Base-by-base conservation (phyloP, 2,888 invertebrate genomes). In the Zhuqinia jingwanae region DNA sequence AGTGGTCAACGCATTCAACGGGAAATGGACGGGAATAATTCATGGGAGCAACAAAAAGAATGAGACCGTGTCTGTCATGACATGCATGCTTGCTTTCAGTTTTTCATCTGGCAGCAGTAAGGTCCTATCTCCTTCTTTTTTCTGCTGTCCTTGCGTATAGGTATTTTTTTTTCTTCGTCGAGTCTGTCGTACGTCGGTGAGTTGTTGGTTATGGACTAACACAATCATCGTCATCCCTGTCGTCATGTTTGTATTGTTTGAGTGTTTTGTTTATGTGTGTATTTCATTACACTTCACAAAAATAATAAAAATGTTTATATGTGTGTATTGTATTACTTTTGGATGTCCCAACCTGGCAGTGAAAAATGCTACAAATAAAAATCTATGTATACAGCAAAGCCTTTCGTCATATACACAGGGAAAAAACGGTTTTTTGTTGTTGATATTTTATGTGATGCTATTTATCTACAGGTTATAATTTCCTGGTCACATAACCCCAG, bases 1-100 rank as follows among this genome's bases (percentile, higher is more conserved):
- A 85, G 85, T 85, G 85, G 85, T 85, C 80, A 85, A 42, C 85
- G 85, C 53, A 80, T 79, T 79, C 80, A 73, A 75, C 45, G 85
- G 85, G 85, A 85, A 85, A 85, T 85, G 85, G 85, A 73, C 75
- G 85, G 76, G 85, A 85, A 85, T 85, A 85, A 85, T 85, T 85
- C 85, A 85, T 85, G 85, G 75, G 63, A 73, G 36, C 50, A 76
- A 30, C 42, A 60, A 85, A 75, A 78, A 65, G 79, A 85, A 85
- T 73, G 85, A 79, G 63, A 85, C 68, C 85, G 45, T 77, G 85
- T 78, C 85, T 73, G 78, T 79, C 79, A 85, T 85, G 85, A 79
- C 78, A 77, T 78, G 85, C 85, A 73, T 85, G 78, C 77, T 50
- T 85, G 68, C 73, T 50, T 65, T 47, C 25, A 70, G 45, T 70